Percentiles rank a stretch among this genome's conserved stretches.
These are phyloP conservation scores for Oscheius myriophilus DNA, from an alignment of 2,888 invertebrate genomes.

Conservation along the genomic window DNA sequence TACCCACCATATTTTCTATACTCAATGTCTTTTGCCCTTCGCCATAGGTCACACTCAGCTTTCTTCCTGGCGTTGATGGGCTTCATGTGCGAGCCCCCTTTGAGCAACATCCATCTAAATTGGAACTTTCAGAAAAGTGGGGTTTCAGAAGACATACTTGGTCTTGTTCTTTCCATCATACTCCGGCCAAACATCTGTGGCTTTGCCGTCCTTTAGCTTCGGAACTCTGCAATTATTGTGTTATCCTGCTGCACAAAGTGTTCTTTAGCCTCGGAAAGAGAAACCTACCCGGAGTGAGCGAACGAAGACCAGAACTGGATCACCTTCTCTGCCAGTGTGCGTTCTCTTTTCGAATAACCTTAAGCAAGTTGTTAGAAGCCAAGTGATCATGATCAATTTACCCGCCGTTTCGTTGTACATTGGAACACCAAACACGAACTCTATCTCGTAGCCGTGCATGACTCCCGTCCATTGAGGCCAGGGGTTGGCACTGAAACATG, in stretches of 20 bases:
- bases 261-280: background rate
- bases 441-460: slow-evolving; percentile 97
- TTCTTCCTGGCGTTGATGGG: slow-evolving; percentile 54
- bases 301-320: slow-evolving; percentile 68
- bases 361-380: slow-evolving; percentile 2
- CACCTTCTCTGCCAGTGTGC: slow-evolving; percentile 61
- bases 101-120: slow-evolving; percentile 65
- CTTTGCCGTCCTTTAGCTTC: slow-evolving; percentile 40
- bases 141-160: slow-evolving; percentile 14
- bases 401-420: slow-evolving; percentile 66
- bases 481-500: slow-evolving; percentile 62
- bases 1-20: slow-evolving; percentile 65
- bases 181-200: slow-evolving; percentile 60
- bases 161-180: slow-evolving; percentile 57
- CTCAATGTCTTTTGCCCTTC: slow-evolving; percentile 65
- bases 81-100: slow-evolving; percentile 60
- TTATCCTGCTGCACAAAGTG: background rate
- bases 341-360: slow-evolving; percentile 45
- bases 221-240: slow-evolving; percentile 48
- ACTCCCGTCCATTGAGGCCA: slow-evolving; percentile 77
- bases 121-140: too few species aligned
- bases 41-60: slow-evolving; percentile 63
- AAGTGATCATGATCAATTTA: too few species aligned
- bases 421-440: slow-evolving; percentile 97
- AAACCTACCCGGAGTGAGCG: slow-evolving; percentile 60